These are phyloP conservation scores for Stichodactyla helianthus DNA, from an alignment of 64 coral and sea anemone genomes.

Conservation along the genomic window DNA sequence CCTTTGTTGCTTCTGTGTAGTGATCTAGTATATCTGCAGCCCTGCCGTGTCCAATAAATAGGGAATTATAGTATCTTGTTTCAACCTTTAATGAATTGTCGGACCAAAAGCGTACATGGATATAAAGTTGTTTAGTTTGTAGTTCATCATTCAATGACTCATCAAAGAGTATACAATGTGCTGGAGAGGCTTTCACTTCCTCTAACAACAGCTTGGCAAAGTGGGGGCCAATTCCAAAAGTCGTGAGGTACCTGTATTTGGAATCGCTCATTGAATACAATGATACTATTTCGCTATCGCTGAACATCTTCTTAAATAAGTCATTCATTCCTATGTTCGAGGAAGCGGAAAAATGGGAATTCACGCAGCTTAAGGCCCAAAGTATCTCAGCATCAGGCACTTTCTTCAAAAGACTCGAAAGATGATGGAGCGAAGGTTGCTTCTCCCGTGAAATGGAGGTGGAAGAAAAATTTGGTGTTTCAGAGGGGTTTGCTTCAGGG, in stretches of 20 bases:
- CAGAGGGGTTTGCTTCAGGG: too few species aligned
- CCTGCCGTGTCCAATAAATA: conserved; percentile 70
- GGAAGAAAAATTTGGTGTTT: neutral
- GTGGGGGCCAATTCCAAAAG: conserved; percentile 49
- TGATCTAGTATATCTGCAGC: conserved; percentile 36
- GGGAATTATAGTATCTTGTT: conserved; percentile 54
- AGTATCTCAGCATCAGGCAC: conserved; percentile 58
- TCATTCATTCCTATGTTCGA: conserved; percentile 63
- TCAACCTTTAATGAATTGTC: conserved; percentile 27
- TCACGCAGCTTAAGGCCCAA: conserved; percentile 56
- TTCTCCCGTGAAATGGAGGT: neutral
- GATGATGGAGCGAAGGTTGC: conserved; percentile 2
- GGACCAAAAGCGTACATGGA: conserved; percentile 46
- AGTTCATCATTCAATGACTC: conserved; percentile 68
- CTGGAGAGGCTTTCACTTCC: conserved; percentile 49
- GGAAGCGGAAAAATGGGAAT: conserved; percentile 52
- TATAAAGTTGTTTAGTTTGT: conserved; percentile 58
- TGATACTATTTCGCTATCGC: conserved; percentile 59
- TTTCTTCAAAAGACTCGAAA: conserved; percentile 41
- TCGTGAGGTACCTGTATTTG: conserved; percentile 57
- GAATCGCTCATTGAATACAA: conserved; percentile 54
- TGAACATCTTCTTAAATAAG: conserved; percentile 68
- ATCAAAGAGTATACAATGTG: conserved; percentile 60
- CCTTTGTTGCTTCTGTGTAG: conserved; percentile 56
- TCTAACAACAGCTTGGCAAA: conserved; percentile 47